A percentile compares a stretch with the other conserved stretches of the same genome.
phyloP scores from a whole-genome alignment of 1,140 invertebrate species.

The Adoxophyes honmai region DNA sequence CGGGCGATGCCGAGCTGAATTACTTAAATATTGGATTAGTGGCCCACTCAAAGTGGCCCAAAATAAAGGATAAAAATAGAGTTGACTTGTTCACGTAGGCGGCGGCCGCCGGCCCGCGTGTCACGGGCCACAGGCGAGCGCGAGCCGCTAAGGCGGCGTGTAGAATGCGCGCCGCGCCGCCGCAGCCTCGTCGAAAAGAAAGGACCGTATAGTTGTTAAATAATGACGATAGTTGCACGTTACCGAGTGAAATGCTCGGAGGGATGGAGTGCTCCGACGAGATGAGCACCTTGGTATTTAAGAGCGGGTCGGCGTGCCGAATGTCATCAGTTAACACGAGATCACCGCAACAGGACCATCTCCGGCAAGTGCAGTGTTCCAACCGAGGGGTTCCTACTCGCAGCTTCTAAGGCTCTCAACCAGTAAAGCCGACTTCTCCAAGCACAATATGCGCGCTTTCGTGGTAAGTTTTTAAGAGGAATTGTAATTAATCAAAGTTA shows the following conservation, averaged over 20 bases:
- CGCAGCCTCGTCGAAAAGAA: constrained; percentile 66
- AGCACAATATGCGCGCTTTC: constrained; percentile 66
- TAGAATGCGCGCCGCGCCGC: constrained; percentile 50
- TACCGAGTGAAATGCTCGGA: constrained; percentile 71
- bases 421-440: constrained; percentile 32
- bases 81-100: too few relatives aligned
- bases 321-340: constrained; percentile 72
- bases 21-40: not conserved
- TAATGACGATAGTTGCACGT: constrained; percentile 72
- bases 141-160: constrained; percentile 53
- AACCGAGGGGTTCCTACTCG: constrained; percentile 28
- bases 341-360: constrained; percentile 64
- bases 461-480: constrained; percentile 60
- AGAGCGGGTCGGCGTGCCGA: constrained; percentile 65
- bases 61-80: too few relatives aligned
- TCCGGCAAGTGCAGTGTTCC: constrained; percentile 52
- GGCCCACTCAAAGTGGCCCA: not conserved
- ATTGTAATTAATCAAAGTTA: constrained; percentile 22
- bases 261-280: constrained; percentile 68
- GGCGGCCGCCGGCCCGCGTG: not conserved
- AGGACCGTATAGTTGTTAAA: constrained; percentile 70
- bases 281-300: constrained; percentile 73
- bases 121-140: constrained; percentile 36
- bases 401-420: constrained; percentile 36
- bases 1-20: not conserved